Percentiles rank a stretch among this genome's conserved stretches.
phyloP scores from a whole-genome alignment of 2,888 invertebrate genomes.

The Tinea semifulvella region DNA sequence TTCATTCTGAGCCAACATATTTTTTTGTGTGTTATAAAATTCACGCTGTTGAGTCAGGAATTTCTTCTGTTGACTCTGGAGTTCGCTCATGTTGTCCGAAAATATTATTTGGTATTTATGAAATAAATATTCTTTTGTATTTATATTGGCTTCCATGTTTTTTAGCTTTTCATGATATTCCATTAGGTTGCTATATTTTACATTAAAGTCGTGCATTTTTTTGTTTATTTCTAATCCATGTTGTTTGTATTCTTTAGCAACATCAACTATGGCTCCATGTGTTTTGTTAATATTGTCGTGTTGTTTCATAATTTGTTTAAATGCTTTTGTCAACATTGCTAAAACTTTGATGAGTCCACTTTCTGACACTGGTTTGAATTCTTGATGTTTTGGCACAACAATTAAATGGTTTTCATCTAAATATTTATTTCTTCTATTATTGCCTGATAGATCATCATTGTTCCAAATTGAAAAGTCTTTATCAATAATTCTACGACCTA shows the following conservation, averaged over 20 bases:
- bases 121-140: conserved; percentile 30
- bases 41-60: conserved; percentile 47
- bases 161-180: conserved; percentile 36
- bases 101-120: conserved; percentile 37
- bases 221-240: conserved; percentile 27
- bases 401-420: conserved; percentile 27
- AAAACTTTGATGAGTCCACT: conserved; percentile 46
- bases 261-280: conserved; percentile 30
- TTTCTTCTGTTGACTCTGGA: conserved; percentile 48
- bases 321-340: conserved; percentile 47
- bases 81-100: conserved; percentile 36
- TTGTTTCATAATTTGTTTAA: conserved; percentile 51
- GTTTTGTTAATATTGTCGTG: conserved; percentile 44
- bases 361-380: conserved; percentile 35
- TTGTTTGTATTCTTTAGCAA: conserved; percentile 36
- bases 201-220: conserved; percentile 43
- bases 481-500: conserved; percentile 31
- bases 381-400: conserved; percentile 31
- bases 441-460: conserved; percentile 26
- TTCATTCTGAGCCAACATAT: conserved; percentile 49
- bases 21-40: conserved; percentile 47
- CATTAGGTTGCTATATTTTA: conserved; percentile 35
- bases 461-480: conserved; percentile 37
- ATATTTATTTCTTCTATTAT: conserved; percentile 6
- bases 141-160: conserved; percentile 30